Evolutionary conservation across 2,888 invertebrate species (phyloP), one percentile per base, ranked within the genome.

Genomic region (Nomada goodeniana): DNA sequence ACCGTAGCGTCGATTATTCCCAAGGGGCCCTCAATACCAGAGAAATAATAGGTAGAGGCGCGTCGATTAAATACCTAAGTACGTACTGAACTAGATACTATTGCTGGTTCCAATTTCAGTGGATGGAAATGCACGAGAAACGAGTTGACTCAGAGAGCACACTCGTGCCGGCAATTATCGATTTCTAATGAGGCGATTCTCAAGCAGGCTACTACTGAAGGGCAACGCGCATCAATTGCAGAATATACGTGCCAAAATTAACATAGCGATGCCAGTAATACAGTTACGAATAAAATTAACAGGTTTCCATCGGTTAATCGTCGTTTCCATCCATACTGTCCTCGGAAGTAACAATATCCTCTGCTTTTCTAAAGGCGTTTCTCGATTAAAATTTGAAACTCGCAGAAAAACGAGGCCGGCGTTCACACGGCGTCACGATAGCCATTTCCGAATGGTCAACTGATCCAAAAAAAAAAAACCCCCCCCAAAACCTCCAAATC

Each of bases 161-260:
- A 60, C 20, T 50, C 44, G 53, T 55, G 18, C 52, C 13, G 4
- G 42, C 29, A 65, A 73, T 77, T 68, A 74, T 29, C 64, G 18
- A 15, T 55, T 15, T 15, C 20, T 78, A 78, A 78, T 23, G 78
- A 78, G 36, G 15, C 11, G 36, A 65, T 78, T 36, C 64, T 36
- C 55, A 44, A 63, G 36, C 55, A 29, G 15, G 0, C 2, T 5
- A 5, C 60, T 59, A 18, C 2, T 15, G 2, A 7, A 26, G 61
- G 13, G 52, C 50, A 57, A 50, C 1, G 10, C 47, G 10, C 47
- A 47, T 47, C 47, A 15, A 47, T 47, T 47, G 47, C 47, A 11
- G 47, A 13, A 47, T 11, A 15, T 15, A 15, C 15, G 13, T 11
- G 47, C 47, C 7, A 64, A 74, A 68, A 44, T 23, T 63, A 20